These are phyloP conservation scores for Phrynocephalus guinanensis DNA, from an alignment of 2,797 vertebrate species.

Conservation along the genomic window DNA sequence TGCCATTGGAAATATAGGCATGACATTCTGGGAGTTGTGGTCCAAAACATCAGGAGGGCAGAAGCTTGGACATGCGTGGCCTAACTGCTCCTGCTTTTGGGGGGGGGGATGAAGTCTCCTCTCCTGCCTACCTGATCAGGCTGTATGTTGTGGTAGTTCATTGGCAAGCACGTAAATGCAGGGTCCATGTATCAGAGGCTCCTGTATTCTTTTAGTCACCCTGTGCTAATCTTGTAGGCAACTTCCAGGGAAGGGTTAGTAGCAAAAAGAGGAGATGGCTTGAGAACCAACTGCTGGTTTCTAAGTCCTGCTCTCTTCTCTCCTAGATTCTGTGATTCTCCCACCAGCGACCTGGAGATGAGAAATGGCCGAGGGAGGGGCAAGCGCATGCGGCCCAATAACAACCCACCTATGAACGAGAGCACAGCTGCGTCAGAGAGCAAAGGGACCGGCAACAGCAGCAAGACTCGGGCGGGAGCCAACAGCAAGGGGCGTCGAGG, in stretches of 20 bases:
- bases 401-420: constrained; percentile 93
- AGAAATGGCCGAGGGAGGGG: constrained; percentile 97
- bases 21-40: no score
- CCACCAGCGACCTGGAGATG: constrained; percentile 98
- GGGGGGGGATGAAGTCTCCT: background rate
- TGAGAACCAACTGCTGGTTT: background rate
- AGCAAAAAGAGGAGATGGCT: background rate
- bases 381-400: constrained; percentile 95
- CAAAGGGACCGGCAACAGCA: constrained; percentile 86
- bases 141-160: background rate
- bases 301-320: constrained; percentile 36
- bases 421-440: constrained; percentile 87
- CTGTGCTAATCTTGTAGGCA: background rate
- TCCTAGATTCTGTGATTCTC: constrained; percentile 96
- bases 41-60: no score
- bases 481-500: constrained; percentile 96
- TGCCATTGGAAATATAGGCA: no score
- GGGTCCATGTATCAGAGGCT: background rate
- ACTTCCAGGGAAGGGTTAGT: background rate
- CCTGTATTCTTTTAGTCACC: background rate
- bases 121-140: background rate
- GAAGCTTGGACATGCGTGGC: no score
- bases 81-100: background rate
- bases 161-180: background rate
- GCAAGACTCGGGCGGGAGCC: constrained; percentile 94